phyloP scores from a whole-genome alignment of 2,797 vertebrate genomes.

The Hypotaenidia philippensis region DNA sequence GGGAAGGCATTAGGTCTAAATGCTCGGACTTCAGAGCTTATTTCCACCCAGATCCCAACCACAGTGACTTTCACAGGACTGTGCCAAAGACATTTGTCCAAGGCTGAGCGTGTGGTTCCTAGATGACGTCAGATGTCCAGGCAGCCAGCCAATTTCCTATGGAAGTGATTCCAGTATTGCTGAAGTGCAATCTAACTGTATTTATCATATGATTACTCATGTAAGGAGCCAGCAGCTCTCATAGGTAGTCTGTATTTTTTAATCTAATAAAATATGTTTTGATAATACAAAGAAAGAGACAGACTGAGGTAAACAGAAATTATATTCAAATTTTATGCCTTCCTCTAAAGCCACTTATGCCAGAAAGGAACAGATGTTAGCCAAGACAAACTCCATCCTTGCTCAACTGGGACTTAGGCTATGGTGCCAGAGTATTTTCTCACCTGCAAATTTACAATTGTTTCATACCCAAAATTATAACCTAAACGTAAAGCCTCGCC shows the following conservation, averaged over 20 bases:
- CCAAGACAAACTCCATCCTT: conserved; percentile 43
- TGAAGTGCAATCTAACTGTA: conserved; percentile 41
- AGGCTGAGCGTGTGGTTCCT: neutral
- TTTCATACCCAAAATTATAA: neutral
- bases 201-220: conserved; percentile 41
- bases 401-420: neutral
- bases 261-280: conserved; percentile 1
- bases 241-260: neutral
- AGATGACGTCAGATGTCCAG: conserved; percentile 25
- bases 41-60: neutral
- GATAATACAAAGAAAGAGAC: neutral
- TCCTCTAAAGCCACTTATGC: conserved; percentile 32
- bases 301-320: conserved; percentile 28
- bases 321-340: conserved; percentile 5
- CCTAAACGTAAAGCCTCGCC: neutral
- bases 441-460: conserved; percentile 21
- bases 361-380: conserved; percentile 37
- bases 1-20: neutral
- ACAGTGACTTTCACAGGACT: conserved; percentile 15
- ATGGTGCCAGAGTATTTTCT: conserved; percentile 27
- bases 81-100: conserved; percentile 53
- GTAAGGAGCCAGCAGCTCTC: conserved; percentile 5
- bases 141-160: conserved; percentile 53
- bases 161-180: conserved; percentile 39
- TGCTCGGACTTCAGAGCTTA: neutral